Conservation (phyloP, 2,113 vertebrate species). For the Pollachius pollachius region DNA sequence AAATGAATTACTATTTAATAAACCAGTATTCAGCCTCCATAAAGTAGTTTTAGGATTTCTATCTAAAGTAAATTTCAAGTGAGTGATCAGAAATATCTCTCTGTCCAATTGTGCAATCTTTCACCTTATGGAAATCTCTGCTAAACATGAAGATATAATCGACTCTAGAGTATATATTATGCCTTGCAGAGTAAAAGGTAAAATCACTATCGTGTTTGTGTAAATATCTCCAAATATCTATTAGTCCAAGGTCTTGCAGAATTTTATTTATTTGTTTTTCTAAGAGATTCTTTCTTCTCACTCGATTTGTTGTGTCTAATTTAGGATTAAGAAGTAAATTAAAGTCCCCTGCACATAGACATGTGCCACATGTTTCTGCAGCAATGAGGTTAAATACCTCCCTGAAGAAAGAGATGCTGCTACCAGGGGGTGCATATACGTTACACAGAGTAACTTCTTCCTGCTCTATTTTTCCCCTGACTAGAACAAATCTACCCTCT, state of each 20-base stretch:
- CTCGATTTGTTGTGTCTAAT: no score
- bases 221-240: neutral
- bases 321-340: neutral
- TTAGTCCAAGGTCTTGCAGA: neutral
- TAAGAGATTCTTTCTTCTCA: neutral
- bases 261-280: neutral
- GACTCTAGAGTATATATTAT: neutral
- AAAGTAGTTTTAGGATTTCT: no score
- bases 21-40: no score
- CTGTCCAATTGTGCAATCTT: neutral
- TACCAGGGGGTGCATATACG: no score
- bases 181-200: neutral
- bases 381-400: neutral
- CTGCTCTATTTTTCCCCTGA: neutral
- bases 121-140: neutral
- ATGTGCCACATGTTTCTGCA: constrained; percentile 3
- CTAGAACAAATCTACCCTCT: neutral
- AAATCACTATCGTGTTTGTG: neutral
- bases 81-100: no score
- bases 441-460: no score
- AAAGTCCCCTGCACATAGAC: neutral
- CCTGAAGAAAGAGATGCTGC: no score
- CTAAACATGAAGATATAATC: no score
- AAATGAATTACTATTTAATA: no score
- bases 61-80: no score